Evolutionary conservation across 2,113 vertebrate species (phyloP).

Genomic region (Osmerus mordax): DNA sequence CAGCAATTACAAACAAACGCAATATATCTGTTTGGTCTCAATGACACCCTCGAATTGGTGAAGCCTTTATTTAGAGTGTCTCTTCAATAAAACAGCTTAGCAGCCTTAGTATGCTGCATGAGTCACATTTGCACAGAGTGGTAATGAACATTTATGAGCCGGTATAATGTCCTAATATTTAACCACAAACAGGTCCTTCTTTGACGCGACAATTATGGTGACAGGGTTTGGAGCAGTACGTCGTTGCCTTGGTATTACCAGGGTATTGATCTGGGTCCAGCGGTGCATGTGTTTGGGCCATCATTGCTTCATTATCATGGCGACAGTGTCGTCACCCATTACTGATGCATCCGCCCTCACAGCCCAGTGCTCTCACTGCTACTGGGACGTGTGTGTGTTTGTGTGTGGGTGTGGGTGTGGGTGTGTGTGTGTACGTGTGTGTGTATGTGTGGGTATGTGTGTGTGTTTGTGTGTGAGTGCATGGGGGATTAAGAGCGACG

Average conservation of each 20-base stretch:
- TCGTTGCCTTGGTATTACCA: conserved; percentile 43
- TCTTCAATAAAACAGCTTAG: no score
- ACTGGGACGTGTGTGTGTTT: background rate
- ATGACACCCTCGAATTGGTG: background rate
- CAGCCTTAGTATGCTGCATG: no score
- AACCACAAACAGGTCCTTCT: conserved; percentile 35
- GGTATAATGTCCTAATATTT: conserved; percentile 37
- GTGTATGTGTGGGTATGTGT: background rate
- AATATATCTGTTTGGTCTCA: background rate
- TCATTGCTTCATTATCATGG: conserved; percentile 38
- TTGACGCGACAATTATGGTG: conserved; percentile 50
- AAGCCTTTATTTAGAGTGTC: no score
- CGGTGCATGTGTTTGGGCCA: conserved; percentile 41
- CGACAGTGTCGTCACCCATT: conserved; percentile 30
- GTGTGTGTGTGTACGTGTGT: background rate
- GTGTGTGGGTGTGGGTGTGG: background rate
- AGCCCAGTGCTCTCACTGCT: background rate
- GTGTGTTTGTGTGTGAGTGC: background rate
- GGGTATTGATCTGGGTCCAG: conserved; percentile 47
- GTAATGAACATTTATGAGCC: conserved; percentile 33
- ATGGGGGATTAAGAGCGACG: background rate
- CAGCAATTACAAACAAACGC: background rate
- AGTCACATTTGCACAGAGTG: background rate
- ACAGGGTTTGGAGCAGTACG: conserved; percentile 41
- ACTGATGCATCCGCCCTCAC: conserved; percentile 26